phyloP scores from a whole-genome alignment of 2,113 vertebrate species.

The Atrichornis clamosus region DNA sequence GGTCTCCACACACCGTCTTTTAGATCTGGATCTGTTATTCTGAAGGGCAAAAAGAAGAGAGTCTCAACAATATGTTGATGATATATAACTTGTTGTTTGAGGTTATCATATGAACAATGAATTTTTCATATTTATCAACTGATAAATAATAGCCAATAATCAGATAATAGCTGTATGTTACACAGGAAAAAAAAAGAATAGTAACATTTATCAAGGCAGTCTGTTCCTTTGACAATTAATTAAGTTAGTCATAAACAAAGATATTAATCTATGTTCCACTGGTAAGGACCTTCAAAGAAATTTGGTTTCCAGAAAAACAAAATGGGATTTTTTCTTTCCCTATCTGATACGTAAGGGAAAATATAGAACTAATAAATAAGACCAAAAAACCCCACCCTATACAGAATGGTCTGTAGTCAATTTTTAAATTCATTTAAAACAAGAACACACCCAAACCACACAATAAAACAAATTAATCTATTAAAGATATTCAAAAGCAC shows the following conservation, averaged over 20 bases:
- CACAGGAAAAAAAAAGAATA: not conserved
- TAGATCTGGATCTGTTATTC: not conserved
- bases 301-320: not conserved
- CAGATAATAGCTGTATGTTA: not conserved
- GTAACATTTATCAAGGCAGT: not conserved
- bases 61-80: not conserved
- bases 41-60: not conserved
- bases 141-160: not conserved
- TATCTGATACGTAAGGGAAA: not conserved
- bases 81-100: not conserved
- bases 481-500: not conserved
- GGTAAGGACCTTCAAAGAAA: not conserved
- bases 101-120: not conserved
- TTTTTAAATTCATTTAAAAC: not conserved
- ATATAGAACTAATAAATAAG: not conserved
- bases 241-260: not conserved
- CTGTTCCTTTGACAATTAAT: not conserved
- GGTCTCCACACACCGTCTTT: not conserved
- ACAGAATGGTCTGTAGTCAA: not conserved
- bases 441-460: not conserved
- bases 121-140: not conserved
- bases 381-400: fast-evolving
- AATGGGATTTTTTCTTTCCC: not conserved
- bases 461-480: not conserved
- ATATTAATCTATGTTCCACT: not conserved